These are phyloP conservation scores for Rhinichthys klamathensis DNA, from an alignment of 2,113 vertebrate genomes.

Conservation along the genomic window DNA sequence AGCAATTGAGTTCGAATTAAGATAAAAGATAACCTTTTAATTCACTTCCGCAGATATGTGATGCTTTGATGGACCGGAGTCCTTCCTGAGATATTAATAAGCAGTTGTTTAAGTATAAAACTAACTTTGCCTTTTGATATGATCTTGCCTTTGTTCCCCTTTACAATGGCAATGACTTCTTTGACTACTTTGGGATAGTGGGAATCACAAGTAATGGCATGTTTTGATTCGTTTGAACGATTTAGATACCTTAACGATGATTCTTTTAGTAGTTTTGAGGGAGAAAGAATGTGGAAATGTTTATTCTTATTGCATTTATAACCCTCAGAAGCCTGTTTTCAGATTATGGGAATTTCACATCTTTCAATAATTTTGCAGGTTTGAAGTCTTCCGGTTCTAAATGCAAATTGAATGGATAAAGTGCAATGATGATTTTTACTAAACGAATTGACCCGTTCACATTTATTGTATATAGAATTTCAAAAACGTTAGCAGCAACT, in stretches of 20 bases:
- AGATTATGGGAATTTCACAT: neutral
- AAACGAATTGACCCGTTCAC: neutral
- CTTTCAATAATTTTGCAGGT: neutral
- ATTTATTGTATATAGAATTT: neutral
- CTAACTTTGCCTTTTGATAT: neutral
- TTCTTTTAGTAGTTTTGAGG: too few relatives aligned
- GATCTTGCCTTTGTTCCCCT: neutral
- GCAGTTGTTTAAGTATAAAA: neutral
- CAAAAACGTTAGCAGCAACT: too few relatives aligned
- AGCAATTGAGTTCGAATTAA: neutral
- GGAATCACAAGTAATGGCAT: neutral
- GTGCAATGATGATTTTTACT: neutral
- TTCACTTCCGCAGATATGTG: neutral
- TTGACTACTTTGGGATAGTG: too few relatives aligned
- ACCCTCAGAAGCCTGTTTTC: neutral
- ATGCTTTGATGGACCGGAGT: neutral
- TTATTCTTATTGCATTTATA: too few relatives aligned
- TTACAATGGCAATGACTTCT: neutral
- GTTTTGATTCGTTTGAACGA: too few relatives aligned
- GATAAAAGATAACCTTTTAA: constrained; percentile 3
- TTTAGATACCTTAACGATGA: too few relatives aligned
- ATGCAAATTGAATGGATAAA: neutral
- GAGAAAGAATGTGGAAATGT: too few relatives aligned
- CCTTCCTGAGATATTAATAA: neutral
- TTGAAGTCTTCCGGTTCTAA: neutral